Evolutionary conservation across 2,888 invertebrate genomes (phyloP).

Genomic region (Papilio protenor): DNA sequence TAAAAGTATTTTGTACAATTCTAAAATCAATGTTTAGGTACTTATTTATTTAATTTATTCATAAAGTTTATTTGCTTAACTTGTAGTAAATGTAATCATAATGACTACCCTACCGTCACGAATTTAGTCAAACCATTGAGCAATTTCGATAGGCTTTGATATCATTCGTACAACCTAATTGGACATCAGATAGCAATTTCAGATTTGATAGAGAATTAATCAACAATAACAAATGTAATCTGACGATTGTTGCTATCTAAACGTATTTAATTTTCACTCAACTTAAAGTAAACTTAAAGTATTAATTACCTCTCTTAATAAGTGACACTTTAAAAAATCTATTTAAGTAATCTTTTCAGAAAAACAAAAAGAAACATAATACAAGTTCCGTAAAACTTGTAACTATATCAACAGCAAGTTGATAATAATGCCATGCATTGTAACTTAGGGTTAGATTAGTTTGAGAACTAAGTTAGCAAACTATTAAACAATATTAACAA

Average conservation of each 20-base stretch:
- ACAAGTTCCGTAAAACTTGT: too few relatives aligned
- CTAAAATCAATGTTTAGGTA: neutral
- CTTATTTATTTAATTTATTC: neutral
- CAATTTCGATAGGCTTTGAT: conserved; percentile 37
- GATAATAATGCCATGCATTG: too few relatives aligned
- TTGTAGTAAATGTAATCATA: conserved; percentile 7
- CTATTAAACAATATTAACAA: too few relatives aligned
- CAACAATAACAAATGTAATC: conserved; percentile 19
- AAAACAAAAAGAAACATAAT: too few relatives aligned
- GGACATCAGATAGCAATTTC: conserved; percentile 18
- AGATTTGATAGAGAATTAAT: conserved; percentile 14
- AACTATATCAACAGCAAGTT: too few relatives aligned
- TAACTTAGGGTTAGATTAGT: too few relatives aligned
- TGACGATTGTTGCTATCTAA: neutral
- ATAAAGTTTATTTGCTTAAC: conserved; percentile 1
- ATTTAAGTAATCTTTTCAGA: too few relatives aligned
- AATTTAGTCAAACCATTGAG: conserved; percentile 30
- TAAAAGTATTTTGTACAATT: neutral
- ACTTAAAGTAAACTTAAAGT: neutral
- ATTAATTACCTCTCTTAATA: too few relatives aligned
- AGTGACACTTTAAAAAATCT: too few relatives aligned
- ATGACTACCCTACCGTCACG: conserved; percentile 1
- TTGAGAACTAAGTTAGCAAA: too few relatives aligned
- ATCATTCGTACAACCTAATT: conserved; percentile 25
- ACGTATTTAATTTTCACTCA: neutral